These are phyloP conservation scores for Bombus pyrosoma DNA, from an alignment of 1,140 invertebrate species.

Conservation along the genomic window DNA sequence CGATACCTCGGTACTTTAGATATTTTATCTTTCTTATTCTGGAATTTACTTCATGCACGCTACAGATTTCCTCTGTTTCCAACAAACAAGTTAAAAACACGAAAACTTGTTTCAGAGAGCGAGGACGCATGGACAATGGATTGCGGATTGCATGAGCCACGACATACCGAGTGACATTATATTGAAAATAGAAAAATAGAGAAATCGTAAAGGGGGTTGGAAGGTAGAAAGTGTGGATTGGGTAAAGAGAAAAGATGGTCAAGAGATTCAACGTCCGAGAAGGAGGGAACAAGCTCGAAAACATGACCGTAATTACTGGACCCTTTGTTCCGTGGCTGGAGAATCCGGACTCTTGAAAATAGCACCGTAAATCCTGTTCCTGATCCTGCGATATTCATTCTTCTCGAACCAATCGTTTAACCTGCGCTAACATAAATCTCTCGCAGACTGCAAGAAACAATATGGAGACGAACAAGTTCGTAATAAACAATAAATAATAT, in stretches of 20 bases:
- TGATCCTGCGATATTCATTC: conserved; percentile 55
- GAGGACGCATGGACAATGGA: background rate
- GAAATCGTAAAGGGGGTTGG: background rate
- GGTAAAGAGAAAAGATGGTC: conserved; percentile 20
- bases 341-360: conserved; percentile 36
- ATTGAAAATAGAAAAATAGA: background rate
- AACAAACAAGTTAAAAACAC: background rate
- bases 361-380: conserved; percentile 48
- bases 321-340: conserved; percentile 39
- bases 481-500: too few species aligned
- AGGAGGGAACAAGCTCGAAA: conserved; percentile 46
- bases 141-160: conserved; percentile 30
- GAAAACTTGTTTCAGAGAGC: conserved; percentile 22
- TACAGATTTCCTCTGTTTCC: background rate
- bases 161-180: background rate
- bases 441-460: background rate
- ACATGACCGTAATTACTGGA: conserved; percentile 57
- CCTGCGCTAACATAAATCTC: background rate
- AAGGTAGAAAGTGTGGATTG: background rate
- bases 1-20: background rate
- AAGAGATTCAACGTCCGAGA: conserved; percentile 4
- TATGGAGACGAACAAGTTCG: background rate
- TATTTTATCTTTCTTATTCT: background rate
- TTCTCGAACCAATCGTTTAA: conserved; percentile 16
- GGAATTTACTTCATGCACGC: background rate